A percentile compares a stretch with the other conserved stretches of the same genome.
Conservation (phyloP, 2,113 vertebrate genomes). For the Poicephalus gulielmi region DNA sequence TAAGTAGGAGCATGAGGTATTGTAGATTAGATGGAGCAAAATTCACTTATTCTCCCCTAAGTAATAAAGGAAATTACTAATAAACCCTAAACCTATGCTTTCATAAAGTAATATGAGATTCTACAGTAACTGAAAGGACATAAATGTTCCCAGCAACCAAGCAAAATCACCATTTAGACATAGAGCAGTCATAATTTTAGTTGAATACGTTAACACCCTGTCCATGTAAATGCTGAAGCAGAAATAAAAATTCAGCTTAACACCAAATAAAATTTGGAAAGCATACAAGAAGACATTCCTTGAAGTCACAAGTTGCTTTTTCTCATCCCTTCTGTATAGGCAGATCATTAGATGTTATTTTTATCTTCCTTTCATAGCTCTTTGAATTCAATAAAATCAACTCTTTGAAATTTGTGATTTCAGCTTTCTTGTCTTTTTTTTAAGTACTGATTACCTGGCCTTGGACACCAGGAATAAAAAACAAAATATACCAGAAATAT, state of each 20-base stretch:
- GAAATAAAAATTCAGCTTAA: neutral
- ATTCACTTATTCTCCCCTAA: neutral
- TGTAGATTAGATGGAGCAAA: neutral
- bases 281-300: neutral
- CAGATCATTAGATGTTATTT: neutral
- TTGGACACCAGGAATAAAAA: neutral
- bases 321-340: neutral
- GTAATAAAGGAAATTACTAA: neutral
- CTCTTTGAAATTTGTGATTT: neutral
- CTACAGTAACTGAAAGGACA: neutral
- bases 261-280: neutral
- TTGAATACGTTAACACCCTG: neutral
- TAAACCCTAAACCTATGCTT: neutral
- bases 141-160: neutral
- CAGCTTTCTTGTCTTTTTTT: neutral
- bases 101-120: neutral
- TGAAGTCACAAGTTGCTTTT: neutral
- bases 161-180: neutral
- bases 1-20: rapidly evolving
- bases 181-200: neutral
- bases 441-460: neutral
- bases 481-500: neutral
- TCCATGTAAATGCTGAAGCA: neutral
- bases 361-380: neutral
- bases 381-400: neutral